A percentile compares a stretch with the other conserved stretches of the same genome.
These are phyloP conservation scores for Poecilia picta DNA, from an alignment of 2,797 vertebrate genomes.

Conservation along the genomic window DNA sequence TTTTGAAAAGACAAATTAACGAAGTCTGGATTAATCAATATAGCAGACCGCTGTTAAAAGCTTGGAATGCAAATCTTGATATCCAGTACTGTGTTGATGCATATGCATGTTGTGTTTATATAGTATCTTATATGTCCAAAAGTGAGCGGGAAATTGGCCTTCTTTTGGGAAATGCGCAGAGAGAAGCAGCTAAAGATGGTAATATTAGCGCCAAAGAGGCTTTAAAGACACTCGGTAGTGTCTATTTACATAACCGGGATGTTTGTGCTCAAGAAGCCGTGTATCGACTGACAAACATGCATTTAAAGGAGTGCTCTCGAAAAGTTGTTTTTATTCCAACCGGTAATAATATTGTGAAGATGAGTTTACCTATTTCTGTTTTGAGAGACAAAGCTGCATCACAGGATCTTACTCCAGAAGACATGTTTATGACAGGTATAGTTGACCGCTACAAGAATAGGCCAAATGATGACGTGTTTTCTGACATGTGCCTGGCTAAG, in stretches of 20 bases:
- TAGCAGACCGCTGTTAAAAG: background rate
- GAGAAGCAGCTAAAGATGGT: background rate
- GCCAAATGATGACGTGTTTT: background rate
- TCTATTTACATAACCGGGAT: conserved; percentile 39
- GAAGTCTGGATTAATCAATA: conserved; percentile 16
- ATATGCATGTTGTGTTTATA: background rate
- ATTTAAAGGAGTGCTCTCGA: conserved; percentile 32
- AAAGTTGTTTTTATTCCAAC: conserved; percentile 45
- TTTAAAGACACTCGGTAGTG: conserved; percentile 10
- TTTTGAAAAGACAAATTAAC: background rate
- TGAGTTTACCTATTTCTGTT: conserved; percentile 23
- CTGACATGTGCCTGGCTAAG: conserved; percentile 26
- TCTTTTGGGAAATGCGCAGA: background rate
- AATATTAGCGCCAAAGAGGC: conserved; percentile 14
- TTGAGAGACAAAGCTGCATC: conserved; percentile 1
- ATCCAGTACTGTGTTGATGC: conserved; percentile 7
- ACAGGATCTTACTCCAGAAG: background rate
- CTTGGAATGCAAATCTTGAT: conserved; percentile 18
- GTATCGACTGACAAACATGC: conserved; percentile 28
- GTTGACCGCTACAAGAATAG: conserved; percentile 2
- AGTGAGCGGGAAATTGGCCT: conserved; percentile 6
- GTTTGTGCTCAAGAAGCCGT: conserved; percentile 37
- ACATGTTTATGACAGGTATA: conserved; percentile 19
- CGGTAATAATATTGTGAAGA: conserved; percentile 15
- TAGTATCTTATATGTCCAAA: conserved; percentile 2